Evolutionary conservation across 2,797 vertebrate species (phyloP).

Genomic region (Glossophaga mutica): DNA sequence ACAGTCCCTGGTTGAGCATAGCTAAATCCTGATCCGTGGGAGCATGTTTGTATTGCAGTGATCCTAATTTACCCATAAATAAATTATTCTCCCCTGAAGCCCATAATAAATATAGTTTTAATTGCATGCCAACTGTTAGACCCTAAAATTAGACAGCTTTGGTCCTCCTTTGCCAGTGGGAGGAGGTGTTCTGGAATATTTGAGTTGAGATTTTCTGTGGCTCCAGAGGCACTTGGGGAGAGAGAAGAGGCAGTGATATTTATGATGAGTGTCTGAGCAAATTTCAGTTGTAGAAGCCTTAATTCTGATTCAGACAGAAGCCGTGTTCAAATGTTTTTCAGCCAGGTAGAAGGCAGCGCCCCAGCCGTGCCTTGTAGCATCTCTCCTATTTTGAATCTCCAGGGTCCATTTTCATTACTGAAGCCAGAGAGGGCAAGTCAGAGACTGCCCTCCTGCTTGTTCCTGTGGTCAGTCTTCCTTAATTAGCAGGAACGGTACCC

Average conservation of each 20-base stretch:
- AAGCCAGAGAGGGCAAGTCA: constrained; percentile 12
- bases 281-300: constrained; percentile 32
- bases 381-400: background rate
- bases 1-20: background rate
- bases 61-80: constrained; percentile 72
- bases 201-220: constrained; percentile 40
- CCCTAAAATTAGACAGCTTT: constrained; percentile 71
- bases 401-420: background rate
- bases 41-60: constrained; percentile 63
- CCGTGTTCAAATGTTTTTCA: background rate
- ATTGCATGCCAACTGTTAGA: constrained; percentile 71
- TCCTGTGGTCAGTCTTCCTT: background rate
- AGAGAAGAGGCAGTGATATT: background rate
- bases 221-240: background rate
- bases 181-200: constrained; percentile 49
- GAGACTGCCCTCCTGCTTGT: background rate
- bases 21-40: constrained; percentile 56
- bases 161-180: constrained; percentile 52
- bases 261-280: background rate
- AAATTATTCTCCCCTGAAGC: constrained; percentile 64
- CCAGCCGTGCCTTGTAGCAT: background rate
- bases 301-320: constrained; percentile 53
- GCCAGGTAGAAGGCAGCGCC: background rate
- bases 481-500: constrained; percentile 61
- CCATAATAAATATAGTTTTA: constrained; percentile 67